Conservation (phyloP, 2,113 vertebrate species). For the Accipiter cooperii region DNA sequence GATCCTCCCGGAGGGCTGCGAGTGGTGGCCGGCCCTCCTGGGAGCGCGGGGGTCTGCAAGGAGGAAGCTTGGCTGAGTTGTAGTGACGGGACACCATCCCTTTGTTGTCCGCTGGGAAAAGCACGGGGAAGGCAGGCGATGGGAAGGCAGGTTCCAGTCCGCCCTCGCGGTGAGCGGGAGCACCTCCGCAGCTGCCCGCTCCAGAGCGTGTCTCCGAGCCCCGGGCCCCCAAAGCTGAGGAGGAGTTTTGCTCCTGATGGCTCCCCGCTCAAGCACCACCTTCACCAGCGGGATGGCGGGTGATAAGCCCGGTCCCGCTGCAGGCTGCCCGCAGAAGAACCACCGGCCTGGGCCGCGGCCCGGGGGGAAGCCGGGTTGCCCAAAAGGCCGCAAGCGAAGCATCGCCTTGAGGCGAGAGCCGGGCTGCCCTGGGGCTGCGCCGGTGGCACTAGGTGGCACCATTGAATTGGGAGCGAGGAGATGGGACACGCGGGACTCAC, state of each 20-base stretch:
- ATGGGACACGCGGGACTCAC: accelerated
- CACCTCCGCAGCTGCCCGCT: not conserved
- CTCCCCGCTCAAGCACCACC: not conserved
- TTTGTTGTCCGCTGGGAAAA: not conserved
- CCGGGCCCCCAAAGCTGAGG: not conserved
- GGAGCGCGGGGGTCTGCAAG: accelerated
- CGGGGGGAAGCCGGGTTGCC: not conserved
- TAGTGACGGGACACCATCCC: not conserved
- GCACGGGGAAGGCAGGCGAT: accelerated
- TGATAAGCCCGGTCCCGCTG: not conserved
- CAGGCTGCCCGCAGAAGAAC: not conserved
- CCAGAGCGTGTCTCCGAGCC: not conserved
- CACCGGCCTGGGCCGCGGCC: accelerated
- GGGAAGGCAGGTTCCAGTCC: not conserved
- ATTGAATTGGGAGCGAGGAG: not conserved
- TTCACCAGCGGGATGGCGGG: not conserved
- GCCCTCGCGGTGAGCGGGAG: not conserved
- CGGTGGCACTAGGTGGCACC: constrained; percentile 34
- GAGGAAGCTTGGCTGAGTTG: not conserved
- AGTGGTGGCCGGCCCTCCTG: not conserved
- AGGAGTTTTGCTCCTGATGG: not conserved
- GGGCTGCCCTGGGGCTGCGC: not conserved
- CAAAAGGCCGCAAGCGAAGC: accelerated
- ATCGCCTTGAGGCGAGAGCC: accelerated
- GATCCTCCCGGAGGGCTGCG: not conserved